These are phyloP conservation scores for Lapara coniferarum DNA, from an alignment of 2,888 invertebrate species.

Conservation along the genomic window DNA sequence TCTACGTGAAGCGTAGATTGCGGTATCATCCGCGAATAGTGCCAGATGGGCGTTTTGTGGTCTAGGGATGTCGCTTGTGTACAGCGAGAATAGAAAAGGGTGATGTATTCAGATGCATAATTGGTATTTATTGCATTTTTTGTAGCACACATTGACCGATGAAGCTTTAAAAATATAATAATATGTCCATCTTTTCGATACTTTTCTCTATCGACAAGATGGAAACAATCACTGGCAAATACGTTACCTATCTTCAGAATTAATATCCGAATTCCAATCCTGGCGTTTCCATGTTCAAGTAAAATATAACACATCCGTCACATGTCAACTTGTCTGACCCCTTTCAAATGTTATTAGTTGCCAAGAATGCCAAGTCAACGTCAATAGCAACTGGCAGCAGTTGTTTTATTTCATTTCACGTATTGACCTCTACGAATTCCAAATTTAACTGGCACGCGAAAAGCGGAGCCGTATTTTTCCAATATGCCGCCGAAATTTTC, in stretches of 20 bases:
- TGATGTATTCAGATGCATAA: neutral
- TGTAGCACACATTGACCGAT: neutral
- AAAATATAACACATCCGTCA: slow-evolving; percentile 25
- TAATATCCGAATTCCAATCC: slow-evolving; percentile 13
- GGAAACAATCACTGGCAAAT: neutral
- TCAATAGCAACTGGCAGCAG: slow-evolving; percentile 44
- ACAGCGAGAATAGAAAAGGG: too few species aligned
- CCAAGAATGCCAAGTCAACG: slow-evolving; percentile 50
- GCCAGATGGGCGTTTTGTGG: too few species aligned
- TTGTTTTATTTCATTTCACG: slow-evolving; percentile 51
- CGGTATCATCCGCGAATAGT: too few species aligned
- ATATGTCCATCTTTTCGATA: too few species aligned
- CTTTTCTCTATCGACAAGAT: too few species aligned
- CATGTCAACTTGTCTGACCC: slow-evolving; percentile 43
- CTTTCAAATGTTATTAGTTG: slow-evolving; percentile 54
- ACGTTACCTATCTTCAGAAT: neutral
- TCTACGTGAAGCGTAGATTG: too few species aligned
- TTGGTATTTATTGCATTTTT: too few species aligned
- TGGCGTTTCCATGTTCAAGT: slow-evolving; percentile 13
- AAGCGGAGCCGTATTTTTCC: slow-evolving; percentile 11
- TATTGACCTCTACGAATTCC: slow-evolving; percentile 34
- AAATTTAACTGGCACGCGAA: slow-evolving; percentile 10
- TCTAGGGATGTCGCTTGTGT: too few species aligned
- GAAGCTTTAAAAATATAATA: neutral
- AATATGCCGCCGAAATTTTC: neutral